Base-by-base conservation (phyloP, 2,113 vertebrate genomes). In the Hassar affinis region DNA sequence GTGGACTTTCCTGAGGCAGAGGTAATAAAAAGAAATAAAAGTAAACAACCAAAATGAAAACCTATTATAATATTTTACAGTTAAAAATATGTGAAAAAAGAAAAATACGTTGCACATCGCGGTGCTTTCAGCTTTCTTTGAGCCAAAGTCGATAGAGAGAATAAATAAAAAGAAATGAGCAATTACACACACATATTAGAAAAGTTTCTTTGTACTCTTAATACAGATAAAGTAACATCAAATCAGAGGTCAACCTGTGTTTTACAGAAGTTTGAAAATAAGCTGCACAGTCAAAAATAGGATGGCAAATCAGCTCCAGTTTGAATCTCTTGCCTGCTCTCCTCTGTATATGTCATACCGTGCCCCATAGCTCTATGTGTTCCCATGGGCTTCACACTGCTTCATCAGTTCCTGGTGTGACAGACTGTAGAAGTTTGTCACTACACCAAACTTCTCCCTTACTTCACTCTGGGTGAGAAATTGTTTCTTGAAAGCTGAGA, bases 391-490 rank as follows among this genome's bases (percentile, higher is more conserved):
- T 79, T 79, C 59, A 64, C 45, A 49, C 57, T 18, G 78, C 78
- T 79, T 79, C 42, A 64, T 79, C 78, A 64, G 49, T 57, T 64
- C 30, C 42, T 62, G 77, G 38, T 59, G 77, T 49, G 56, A 27
- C 77, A 79, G 77, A 79, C 56, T 64, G 42, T 64, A 56, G 74
- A 62, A 64, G 59, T 79, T 79, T 79, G 59, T 79, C 38, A 79
- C 38, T 45, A 78, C 35, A 78, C 76, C 30, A 54, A 79, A 62
- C 77, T 62, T 79, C 38, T 79, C 38, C 38, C 30, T 76, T 76
- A 61, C 38, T 27, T 62, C 57, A 47, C 57, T 35, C 56, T 54
- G 57, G 38, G 57, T 79, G 25, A 79, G 22, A 18, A 61, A 59
- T 79, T 47, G 57, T 38, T 79, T n/a, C 42, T 61, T 27, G 42